These are phyloP conservation scores for Hirtodrosophila histrioides DNA, from an alignment of 2,888 invertebrate species.

Conservation along the genomic window DNA sequence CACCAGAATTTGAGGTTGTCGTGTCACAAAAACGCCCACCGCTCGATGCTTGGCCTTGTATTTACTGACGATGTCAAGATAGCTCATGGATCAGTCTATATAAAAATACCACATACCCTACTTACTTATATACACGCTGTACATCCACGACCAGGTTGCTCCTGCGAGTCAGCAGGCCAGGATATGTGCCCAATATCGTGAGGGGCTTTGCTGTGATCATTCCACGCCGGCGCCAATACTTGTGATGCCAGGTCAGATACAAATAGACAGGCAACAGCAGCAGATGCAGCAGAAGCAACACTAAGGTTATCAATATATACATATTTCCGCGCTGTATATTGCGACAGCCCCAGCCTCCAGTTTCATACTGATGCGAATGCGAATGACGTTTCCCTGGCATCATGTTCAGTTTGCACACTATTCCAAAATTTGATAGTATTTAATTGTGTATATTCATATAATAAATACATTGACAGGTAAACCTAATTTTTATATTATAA, in stretches of 20 bases:
- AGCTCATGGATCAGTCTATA: background rate
- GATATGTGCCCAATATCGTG: constrained; percentile 82
- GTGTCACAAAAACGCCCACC: constrained; percentile 83
- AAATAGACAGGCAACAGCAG: constrained; percentile 61
- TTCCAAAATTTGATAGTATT: constrained; percentile 6
- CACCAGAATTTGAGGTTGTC: constrained; percentile 82
- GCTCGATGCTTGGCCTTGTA: constrained; percentile 77
- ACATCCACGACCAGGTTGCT: constrained; percentile 80
- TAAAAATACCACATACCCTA: background rate
- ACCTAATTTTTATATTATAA: no score
- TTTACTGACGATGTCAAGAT: constrained; percentile 51
- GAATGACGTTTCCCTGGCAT: background rate
- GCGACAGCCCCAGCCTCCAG: constrained; percentile 65
- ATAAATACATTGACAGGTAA: background rate
- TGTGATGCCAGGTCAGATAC: constrained; percentile 80
- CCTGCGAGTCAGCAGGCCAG: constrained; percentile 67
- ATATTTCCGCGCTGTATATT: constrained; percentile 62
- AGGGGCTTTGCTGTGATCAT: constrained; percentile 82
- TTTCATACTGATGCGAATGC: constrained; percentile 24
- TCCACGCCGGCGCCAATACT: constrained; percentile 82
- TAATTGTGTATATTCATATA: background rate
- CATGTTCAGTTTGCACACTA: constrained; percentile 11
- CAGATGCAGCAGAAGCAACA: constrained; percentile 47
- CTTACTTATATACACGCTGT: constrained; percentile 83
- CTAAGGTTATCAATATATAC: constrained; percentile 37